Evolutionary conservation across 2,888 invertebrate genomes (phyloP), one percentile per base, ranked within the genome.

Genomic region (Xestia ashworthii): DNA sequence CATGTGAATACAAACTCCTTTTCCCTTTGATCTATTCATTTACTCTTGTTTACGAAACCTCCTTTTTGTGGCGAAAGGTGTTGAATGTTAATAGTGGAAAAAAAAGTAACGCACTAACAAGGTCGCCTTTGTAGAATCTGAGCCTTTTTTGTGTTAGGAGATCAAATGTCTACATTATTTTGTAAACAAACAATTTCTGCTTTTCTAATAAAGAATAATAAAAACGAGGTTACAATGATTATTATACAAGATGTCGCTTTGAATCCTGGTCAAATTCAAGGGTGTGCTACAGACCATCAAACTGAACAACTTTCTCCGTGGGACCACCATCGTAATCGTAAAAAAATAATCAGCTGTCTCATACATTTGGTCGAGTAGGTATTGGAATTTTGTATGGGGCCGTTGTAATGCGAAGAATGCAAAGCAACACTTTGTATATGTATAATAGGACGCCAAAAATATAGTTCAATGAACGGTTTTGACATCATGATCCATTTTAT

Each of bases 21-120:
- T 22, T 48, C 16, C 16, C 71, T 81, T 84, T 84, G 82, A 81
- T 85, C 74, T 81, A 50, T 81, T 69, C 8, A 72, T 76, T 83
- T 25, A 70, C 32, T 11, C 83, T 78, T 66, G 64, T 82, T 82
- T 71, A 71, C 46, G 19, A 68, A 71, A 79, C 74, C 74, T 74
- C 38, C n/a, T 77, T 82, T 75, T 70, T 73, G 81, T 58, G 71
- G 71, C 58, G 58, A 44, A 53, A 80, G 38, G 68, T 76, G 46
- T 69, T 48, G 65, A 80, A 71, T 83, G 50, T 48, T 69, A 19
- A 62, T 25, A 38, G 41, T 50, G 19, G 22, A 48, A 67, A 70
- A 32, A n/a, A 82, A 71, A 46, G n/a, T 50, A 46, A 44, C 14
- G 48, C 62, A 46, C 65, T 66, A 69, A 65, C 48, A 66, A 66